phyloP scores from a whole-genome alignment of 2,113 vertebrate species.

The Hippocampus guttulatus region DNA sequence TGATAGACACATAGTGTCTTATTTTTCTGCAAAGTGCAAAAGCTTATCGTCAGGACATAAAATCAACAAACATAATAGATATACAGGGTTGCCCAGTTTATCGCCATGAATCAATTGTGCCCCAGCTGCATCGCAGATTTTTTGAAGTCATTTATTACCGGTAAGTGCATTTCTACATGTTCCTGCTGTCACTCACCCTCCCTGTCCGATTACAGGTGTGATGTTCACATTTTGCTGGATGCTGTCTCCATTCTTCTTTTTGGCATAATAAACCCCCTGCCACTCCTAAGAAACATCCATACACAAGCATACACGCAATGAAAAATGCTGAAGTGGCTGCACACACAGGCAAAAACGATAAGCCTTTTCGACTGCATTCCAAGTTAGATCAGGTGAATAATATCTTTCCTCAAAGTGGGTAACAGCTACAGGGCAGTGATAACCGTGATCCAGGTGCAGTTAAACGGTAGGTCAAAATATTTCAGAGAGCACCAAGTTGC shows the following conservation, averaged over 20 bases:
- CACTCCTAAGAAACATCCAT: conserved; percentile 79
- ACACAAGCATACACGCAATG: conserved; percentile 6
- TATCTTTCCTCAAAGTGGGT: background rate
- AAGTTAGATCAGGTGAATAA: background rate
- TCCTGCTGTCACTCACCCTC: conserved; percentile 80
- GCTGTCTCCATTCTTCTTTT: conserved; percentile 94
- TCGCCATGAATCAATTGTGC: background rate
- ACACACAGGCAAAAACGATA: background rate
- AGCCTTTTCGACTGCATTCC: background rate
- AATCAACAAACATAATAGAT: background rate
- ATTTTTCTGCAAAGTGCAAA: conserved; percentile 85
- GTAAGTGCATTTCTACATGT: conserved; percentile 1
- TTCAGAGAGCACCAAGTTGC: conserved; percentile 15
- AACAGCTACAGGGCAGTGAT: background rate
- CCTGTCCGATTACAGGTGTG: conserved; percentile 93
- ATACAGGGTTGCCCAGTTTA: background rate
- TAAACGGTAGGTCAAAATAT: conserved; percentile 15
- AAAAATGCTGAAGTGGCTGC: background rate
- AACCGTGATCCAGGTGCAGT: conserved; percentile 5
- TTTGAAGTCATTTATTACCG: background rate
- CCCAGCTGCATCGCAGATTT: background rate
- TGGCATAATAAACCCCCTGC: conserved; percentile 93
- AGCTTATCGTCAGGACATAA: conserved; percentile 4
- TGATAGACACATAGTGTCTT: conserved; percentile 99
- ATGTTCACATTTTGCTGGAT: conserved; percentile 98